Percentiles rank a stretch among this genome's conserved stretches.
These are phyloP conservation scores for Platyscapa corneri DNA, from an alignment of 1,140 invertebrate species.

Conservation along the genomic window DNA sequence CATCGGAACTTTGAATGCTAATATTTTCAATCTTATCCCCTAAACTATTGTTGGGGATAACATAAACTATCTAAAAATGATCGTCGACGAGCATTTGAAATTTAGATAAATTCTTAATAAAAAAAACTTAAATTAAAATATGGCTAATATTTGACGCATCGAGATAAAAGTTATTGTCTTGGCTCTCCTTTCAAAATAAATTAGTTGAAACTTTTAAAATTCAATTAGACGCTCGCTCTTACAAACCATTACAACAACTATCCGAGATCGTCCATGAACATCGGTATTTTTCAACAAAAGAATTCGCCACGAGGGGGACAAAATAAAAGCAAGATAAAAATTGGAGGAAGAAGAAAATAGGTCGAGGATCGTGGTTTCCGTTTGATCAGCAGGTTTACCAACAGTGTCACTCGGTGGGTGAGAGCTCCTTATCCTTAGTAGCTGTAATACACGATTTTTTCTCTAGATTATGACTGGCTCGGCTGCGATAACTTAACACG, in stretches of 20 bases:
- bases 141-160: neutral
- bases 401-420: neutral
- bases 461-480: constrained; percentile 2
- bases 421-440: constrained; percentile 33
- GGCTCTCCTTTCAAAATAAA: neutral
- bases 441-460: constrained; percentile 16
- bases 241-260: constrained; percentile 5
- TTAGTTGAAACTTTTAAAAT: neutral
- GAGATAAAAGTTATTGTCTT: neutral
- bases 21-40: no score
- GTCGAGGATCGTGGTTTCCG: constrained; percentile 29
- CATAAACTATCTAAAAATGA: no score
- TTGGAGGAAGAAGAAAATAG: constrained; percentile 6
- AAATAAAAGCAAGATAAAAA: neutral
- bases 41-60: no score
- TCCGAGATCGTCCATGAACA: constrained; percentile 30
- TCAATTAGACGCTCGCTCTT: neutral
- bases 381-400: constrained; percentile 12
- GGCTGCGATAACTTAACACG: neutral
- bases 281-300: no score
- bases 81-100: no score
- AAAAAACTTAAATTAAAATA: neutral
- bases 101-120: neutral
- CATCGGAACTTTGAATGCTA: no score
- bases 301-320: neutral